Evolutionary conservation across 2,797 vertebrate genomes (phyloP), one percentile per base, ranked within the genome.

Genomic region (Sphaeramia orbicularis): DNA sequence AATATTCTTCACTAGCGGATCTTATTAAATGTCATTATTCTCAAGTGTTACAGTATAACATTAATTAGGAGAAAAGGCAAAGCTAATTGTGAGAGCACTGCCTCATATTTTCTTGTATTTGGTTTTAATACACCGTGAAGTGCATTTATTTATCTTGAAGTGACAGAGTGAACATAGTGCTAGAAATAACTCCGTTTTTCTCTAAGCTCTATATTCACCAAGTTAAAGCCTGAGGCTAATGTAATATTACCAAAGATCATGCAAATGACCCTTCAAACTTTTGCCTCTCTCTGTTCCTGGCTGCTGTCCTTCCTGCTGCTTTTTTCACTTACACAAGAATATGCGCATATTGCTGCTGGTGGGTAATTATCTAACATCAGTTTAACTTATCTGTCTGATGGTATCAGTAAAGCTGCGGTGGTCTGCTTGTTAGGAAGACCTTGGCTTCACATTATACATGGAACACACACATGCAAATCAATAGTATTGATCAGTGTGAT

Each of bases 91-190:
- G 64, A 71, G 63, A 80, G 51, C 36, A 37, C 45, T 44, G 45
- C 41, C 57, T 75, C 55, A 63, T 68, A 65, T 59, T 30, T 27
- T 64, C 57, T 32, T 32, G 30, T 32, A 32, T 32, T 32, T 32
- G 30, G 54, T 71, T 78, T 61, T 66, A 84, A 78, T 77, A 62
- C 57, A 74, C 64, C 15, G 43, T 70, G 58, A 83, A 76, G 55
- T 61, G 52, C n/a, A 70, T 84, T 70, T 85, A 70, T 90, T 83
- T 84, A 84, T 91, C 85, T 72, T 27, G 35, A 68, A 53, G 45
- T 48, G 36, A 64, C 78, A 86, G 84, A 69, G 50, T 55, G 62
- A 65, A 60, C 47, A 48, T 38, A 47, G n/a, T 55, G 56, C 14
- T 16, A 70, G 51, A 70, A 83, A 79, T 78, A 76, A 61, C 40